Evolutionary conservation across 2,797 vertebrate genomes (phyloP).

Genomic region (Tinamus major): DNA sequence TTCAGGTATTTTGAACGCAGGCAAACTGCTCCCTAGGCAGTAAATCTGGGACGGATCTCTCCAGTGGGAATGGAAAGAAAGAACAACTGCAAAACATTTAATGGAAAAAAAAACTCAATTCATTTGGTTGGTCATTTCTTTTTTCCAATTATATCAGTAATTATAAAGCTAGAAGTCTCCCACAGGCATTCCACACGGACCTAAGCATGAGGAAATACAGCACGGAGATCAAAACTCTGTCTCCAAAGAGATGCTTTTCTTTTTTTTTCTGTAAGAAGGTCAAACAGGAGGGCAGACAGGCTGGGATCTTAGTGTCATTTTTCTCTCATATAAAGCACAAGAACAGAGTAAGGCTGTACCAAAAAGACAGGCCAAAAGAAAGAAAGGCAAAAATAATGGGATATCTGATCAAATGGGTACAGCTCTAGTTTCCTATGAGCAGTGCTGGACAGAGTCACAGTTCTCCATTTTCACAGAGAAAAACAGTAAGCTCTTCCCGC

Average conservation of each 20-base stretch:
- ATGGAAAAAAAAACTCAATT: background rate
- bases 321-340: background rate
- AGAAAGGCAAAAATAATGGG: background rate
- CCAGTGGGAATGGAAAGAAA: background rate
- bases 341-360: rapidly evolving
- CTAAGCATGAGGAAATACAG: constrained; percentile 33
- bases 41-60: constrained; percentile 18
- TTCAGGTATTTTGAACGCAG: background rate
- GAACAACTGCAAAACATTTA: background rate
- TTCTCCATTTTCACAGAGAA: constrained; percentile 17
- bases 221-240: constrained; percentile 63
- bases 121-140: background rate
- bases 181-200: background rate
- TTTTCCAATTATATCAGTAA: background rate
- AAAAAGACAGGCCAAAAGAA: background rate
- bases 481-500: background rate
- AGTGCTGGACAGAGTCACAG: background rate
- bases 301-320: background rate
- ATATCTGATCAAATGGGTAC: background rate
- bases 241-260: background rate
- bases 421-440: background rate
- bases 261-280: background rate
- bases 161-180: background rate
- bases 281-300: background rate
- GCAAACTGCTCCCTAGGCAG: background rate